phyloP scores from a whole-genome alignment of 1,140 invertebrate species.

The Drosophila saltans region DNA sequence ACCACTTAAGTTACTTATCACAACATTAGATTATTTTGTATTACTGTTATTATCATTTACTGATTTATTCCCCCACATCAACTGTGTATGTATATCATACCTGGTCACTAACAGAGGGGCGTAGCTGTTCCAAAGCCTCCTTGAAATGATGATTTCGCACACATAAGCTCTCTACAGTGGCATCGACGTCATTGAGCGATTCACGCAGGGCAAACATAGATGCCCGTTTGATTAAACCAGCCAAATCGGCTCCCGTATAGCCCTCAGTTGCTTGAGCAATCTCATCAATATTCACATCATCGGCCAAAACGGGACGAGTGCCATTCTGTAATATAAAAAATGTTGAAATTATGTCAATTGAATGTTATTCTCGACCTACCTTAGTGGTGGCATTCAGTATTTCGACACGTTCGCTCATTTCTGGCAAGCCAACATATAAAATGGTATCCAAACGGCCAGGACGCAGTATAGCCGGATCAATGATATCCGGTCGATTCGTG shows the following conservation, averaged over 20 bases:
- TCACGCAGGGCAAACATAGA: constrained; percentile 90
- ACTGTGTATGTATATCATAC: constrained; percentile 31
- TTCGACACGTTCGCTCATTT: constrained; percentile 90
- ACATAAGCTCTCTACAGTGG: constrained; percentile 54
- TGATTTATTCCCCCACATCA: neutral
- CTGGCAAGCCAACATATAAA: constrained; percentile 96
- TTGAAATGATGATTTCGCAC: constrained; percentile 71
- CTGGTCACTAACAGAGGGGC: constrained; percentile 75
- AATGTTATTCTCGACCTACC: constrained; percentile 83
- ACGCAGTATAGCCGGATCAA: constrained; percentile 97
- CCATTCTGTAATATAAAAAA: constrained; percentile 86
- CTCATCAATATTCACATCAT: constrained; percentile 90
- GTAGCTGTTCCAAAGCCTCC: constrained; percentile 64
- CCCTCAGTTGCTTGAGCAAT: constrained; percentile 89
- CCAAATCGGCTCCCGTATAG: constrained; percentile 96
- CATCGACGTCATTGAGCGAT: constrained; percentile 83
- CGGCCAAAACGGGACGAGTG: constrained; percentile 88
- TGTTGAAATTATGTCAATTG: constrained; percentile 1
- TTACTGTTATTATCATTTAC: neutral
- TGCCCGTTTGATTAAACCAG: constrained; percentile 93
- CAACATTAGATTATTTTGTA: neutral
- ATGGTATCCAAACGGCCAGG: constrained; percentile 97
- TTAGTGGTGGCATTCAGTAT: constrained; percentile 96
- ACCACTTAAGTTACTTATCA: neutral
- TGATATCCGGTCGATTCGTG: constrained; percentile 98